phyloP scores from a whole-genome alignment of 1,140 invertebrate genomes.

The Sycophila sp. region DNA sequence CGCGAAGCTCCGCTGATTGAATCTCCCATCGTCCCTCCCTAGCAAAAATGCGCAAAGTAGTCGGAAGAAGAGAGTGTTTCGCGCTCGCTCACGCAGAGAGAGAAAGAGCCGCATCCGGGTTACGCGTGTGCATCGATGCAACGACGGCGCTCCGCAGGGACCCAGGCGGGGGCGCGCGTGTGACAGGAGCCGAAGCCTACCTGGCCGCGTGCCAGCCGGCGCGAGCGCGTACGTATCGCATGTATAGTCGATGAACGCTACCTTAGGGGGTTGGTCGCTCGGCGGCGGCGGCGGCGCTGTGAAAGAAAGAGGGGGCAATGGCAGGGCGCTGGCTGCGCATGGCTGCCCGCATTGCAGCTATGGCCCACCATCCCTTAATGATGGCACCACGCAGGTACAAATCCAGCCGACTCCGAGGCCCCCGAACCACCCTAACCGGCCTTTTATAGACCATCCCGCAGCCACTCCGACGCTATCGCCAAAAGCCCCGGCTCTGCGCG shows the following conservation, averaged over 20 bases:
- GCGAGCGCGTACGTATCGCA: constrained; percentile 44
- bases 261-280: constrained; percentile 17
- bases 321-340: constrained; percentile 43
- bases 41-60: background rate
- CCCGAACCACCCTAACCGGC: no score
- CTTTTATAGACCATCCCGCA: no score
- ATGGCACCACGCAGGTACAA: constrained; percentile 55
- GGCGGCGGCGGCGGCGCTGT: background rate
- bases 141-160: background rate
- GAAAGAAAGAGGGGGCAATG: background rate
- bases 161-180: constrained; percentile 38
- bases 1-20: no score
- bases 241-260: constrained; percentile 49
- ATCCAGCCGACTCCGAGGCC: constrained; percentile 47
- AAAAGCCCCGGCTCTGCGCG: no score
- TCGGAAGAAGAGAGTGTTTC: background rate
- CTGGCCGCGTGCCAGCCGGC: constrained; percentile 58
- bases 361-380: constrained; percentile 59
- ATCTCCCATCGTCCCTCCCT: no score
- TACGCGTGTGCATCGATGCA: background rate
- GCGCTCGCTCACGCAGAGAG: background rate
- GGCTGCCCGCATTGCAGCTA: constrained; percentile 61
- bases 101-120: no score
- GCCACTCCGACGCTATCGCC: no score
- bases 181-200: constrained; percentile 58